Evolutionary conservation across 2,113 vertebrate species (phyloP).

Genomic region (Oncorhynchus masou): DNA sequence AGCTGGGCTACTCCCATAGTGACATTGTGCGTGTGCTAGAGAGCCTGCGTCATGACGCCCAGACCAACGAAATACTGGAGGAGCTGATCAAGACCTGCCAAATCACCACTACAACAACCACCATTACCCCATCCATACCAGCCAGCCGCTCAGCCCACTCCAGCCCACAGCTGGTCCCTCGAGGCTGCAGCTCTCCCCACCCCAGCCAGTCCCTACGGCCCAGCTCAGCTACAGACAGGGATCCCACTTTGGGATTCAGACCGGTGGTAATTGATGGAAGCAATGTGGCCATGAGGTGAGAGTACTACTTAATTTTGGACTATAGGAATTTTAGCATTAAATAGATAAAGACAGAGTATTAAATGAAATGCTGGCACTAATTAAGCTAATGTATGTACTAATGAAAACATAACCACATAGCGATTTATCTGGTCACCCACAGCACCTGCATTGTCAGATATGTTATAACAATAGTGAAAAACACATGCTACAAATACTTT

Average conservation of each 20-base stretch:
- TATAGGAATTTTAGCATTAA: not conserved
- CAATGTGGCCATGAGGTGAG: constrained; percentile 93
- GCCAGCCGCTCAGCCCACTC: constrained; percentile 18
- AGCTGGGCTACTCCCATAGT: constrained; percentile 79
- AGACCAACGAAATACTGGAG: constrained; percentile 88
- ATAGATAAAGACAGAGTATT: not conserved
- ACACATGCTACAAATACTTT: not conserved
- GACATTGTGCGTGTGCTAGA: constrained; percentile 83
- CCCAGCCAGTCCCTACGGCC: constrained; percentile 18
- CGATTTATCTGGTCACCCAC: not conserved
- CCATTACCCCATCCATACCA: constrained; percentile 14
- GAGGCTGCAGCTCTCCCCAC: constrained; percentile 64
- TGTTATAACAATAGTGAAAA: not conserved
- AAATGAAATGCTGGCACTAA: not conserved
- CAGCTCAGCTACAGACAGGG: constrained; percentile 18
- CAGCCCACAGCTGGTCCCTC: constrained; percentile 66
- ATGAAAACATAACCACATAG: too few relatives aligned
- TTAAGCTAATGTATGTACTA: too few relatives aligned
- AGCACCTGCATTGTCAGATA: not conserved
- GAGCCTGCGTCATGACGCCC: constrained; percentile 77
- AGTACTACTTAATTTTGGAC: not conserved
- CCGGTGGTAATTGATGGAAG: constrained; percentile 89
- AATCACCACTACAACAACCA: constrained; percentile 49
- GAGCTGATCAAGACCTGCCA: constrained; percentile 86
- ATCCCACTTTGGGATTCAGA: constrained; percentile 57